phyloP scores from a whole-genome alignment of 2,888 invertebrate genomes.

The Tachystola acroxantha region DNA sequence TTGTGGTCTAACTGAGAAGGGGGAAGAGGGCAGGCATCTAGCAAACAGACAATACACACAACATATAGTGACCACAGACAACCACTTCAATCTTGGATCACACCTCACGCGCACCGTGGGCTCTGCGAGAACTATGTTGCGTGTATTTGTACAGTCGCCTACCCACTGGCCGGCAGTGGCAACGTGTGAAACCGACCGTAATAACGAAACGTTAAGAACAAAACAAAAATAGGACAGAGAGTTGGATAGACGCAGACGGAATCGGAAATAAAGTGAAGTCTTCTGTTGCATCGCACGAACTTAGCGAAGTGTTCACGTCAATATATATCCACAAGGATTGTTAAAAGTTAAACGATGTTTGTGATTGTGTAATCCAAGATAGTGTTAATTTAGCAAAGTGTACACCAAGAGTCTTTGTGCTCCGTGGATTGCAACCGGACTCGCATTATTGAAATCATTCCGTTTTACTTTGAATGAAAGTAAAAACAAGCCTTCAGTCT shows the following conservation, averaged over 20 bases:
- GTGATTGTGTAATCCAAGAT: conserved; percentile 78
- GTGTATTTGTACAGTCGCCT: conserved; percentile 70
- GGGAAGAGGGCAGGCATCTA: conserved; percentile 96
- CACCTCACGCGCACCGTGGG: conserved; percentile 70
- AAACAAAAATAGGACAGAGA: conserved; percentile 69
- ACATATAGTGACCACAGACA: conserved; percentile 80
- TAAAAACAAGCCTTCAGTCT: too few species aligned
- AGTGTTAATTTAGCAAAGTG: conserved; percentile 69
- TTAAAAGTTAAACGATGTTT: conserved; percentile 49
- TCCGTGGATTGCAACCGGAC: conserved; percentile 79
- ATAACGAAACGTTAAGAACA: conserved; percentile 22
- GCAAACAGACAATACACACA: conserved; percentile 94
- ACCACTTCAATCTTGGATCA: conserved; percentile 76
- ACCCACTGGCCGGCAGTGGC: conserved; percentile 48
- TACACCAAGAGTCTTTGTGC: conserved; percentile 78
- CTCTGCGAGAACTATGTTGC: conserved; percentile 67
- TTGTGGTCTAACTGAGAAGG: conserved; percentile 91
- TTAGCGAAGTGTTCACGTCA: background rate
- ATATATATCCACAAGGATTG: conserved; percentile 10
- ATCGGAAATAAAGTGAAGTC: conserved; percentile 56
- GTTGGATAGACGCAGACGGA: conserved; percentile 59
- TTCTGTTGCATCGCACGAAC: background rate
- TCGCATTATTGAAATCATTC: conserved; percentile 45
- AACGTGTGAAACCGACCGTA: conserved; percentile 24
- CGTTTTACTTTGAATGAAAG: conserved; percentile 32